Evolutionary conservation across 2,888 invertebrate species (phyloP).

Genomic region (Thymelicus lineola): DNA sequence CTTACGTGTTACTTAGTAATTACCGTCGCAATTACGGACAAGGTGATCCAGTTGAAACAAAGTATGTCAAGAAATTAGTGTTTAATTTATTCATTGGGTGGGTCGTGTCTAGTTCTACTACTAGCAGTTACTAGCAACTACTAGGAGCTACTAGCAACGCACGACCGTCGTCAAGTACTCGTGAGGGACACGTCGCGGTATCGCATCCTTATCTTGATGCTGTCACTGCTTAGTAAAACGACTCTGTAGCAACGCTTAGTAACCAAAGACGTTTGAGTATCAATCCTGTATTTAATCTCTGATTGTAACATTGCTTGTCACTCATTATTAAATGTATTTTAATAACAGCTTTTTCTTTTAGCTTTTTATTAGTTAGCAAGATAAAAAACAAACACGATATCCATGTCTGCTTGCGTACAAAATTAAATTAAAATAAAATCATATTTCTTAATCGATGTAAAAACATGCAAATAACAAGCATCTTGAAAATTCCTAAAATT

Average conservation of each 20-base stretch:
- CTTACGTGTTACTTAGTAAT: slow-evolving; percentile 1
- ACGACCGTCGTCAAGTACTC: neutral
- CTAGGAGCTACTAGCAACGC: slow-evolving; percentile 51
- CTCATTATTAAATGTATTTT: too few relatives aligned
- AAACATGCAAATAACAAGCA: slow-evolving; percentile 4
- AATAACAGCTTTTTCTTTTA: too few relatives aligned
- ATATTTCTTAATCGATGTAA: neutral
- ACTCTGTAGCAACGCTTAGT: neutral
- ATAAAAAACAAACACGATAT: too few relatives aligned
- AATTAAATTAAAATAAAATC: neutral
- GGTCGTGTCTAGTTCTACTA: slow-evolving; percentile 73
- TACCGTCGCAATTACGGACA: slow-evolving; percentile 57
- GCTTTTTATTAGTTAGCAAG: too few relatives aligned
- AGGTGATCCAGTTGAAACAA: slow-evolving; percentile 75
- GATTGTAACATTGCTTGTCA: too few relatives aligned
- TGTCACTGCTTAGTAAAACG: neutral
- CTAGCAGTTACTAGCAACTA: slow-evolving; percentile 55
- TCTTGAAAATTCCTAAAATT: slow-evolving; percentile 24
- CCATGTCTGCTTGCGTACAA: too few relatives aligned
- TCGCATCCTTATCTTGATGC: neutral
- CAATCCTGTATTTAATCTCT: too few relatives aligned
- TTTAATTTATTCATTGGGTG: slow-evolving; percentile 81
- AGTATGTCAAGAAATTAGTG: slow-evolving; percentile 81
- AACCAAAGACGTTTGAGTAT: neutral
- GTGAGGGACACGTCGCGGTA: neutral